Evolutionary conservation across 2,888 invertebrate genomes (phyloP), one percentile per base, ranked within the genome.

Genomic region (Tromatobia lineatoria): DNA sequence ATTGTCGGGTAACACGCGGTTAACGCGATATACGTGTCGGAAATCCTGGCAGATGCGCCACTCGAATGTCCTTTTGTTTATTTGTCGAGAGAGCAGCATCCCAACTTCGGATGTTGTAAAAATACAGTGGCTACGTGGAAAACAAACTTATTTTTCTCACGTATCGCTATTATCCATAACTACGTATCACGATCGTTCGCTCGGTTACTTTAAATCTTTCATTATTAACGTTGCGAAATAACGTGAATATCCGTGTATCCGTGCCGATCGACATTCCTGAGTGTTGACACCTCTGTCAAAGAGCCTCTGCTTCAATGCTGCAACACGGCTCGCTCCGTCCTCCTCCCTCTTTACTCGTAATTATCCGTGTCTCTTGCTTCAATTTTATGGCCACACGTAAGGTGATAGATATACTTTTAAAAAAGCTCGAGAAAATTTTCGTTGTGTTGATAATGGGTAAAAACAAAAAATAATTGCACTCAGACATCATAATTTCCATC

Each of bases 221-320:
- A 4, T 29, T 3, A 29, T 3, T 29, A 67, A 69, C 74, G 15
- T 45, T 57, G 52, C 73, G 66, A 80, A 75, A 87, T 85, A 84
- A 82, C 79, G 86, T 84, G 82, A 88, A 86, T 87, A 73, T 86
- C 82, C 11, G 86, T 88, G 87, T 91, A 88, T 88, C 61, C 50
- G 84, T 88, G 82, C 90, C 88, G 91, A n/a, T 91, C 90, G 88
- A 91, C 85, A 93, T 93, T 93, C 92, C 93, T 89, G 87, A 92
- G 89, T 92, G 91, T 93, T 92, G 92, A 92, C 91, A 92, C 91
- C 66, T 76, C 71, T 84, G 71, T 80, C 73, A 66, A 69, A 75
- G 67, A 75, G 8, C 11, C 57, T 77, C 71, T 42, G 29, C n/a
- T 57, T 74, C 67, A 42, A 75, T 61, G 78, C 77, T 75, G 77